Conservation (phyloP, 1,140 invertebrate genomes). For the Apis florea region DNA sequence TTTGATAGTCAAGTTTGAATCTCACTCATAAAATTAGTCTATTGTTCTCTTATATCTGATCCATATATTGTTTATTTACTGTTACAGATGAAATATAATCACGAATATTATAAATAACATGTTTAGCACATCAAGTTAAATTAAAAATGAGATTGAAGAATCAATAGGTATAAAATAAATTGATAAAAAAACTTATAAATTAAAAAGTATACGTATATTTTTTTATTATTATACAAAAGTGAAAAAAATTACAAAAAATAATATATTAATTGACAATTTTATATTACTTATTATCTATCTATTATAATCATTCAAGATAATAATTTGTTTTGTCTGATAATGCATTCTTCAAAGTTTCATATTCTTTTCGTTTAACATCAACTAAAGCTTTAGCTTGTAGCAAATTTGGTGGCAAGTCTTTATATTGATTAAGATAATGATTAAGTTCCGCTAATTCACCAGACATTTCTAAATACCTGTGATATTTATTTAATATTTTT, state of each 20-base stretch:
- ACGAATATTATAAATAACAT: neutral
- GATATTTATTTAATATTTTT: constrained; percentile 68
- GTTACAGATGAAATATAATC: no score
- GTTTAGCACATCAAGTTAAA: constrained; percentile 64
- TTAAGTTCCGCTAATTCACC: constrained; percentile 67
- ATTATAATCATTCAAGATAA: neutral
- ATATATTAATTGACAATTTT: constrained; percentile 34
- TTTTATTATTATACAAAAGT: constrained; percentile 36
- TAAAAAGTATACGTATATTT: constrained; percentile 19
- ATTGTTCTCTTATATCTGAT: no score
- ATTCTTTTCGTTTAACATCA: constrained; percentile 67
- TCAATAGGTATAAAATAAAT: constrained; percentile 94
- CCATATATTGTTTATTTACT: no score
- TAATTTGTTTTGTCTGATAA: constrained; percentile 45
- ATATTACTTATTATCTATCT: constrained; percentile 16
- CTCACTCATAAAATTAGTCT: no score
- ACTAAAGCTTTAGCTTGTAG: constrained; percentile 72
- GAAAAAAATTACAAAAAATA: neutral
- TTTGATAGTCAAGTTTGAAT: no score
- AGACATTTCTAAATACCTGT: constrained; percentile 60
- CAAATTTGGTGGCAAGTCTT: constrained; percentile 73
- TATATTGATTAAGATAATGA: constrained; percentile 64
- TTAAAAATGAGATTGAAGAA: constrained; percentile 96
- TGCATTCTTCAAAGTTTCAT: constrained; percentile 58
- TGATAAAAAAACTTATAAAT: constrained; percentile 89